phyloP scores from a whole-genome alignment of 2,888 invertebrate genomes.

The Alcis repandata region DNA sequence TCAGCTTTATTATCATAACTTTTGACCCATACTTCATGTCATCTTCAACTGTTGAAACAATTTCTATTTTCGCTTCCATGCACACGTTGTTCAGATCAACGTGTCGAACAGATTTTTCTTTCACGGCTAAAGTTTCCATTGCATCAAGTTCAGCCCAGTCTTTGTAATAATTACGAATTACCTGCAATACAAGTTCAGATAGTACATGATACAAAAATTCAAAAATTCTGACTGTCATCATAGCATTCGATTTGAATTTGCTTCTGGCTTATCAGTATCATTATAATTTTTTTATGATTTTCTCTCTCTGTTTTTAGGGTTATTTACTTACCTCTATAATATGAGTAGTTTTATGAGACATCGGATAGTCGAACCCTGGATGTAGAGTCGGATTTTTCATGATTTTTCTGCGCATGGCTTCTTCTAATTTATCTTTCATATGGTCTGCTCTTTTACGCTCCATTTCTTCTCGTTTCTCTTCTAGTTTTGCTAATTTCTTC shows the following conservation, averaged over 20 bases:
- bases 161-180: constrained; percentile 58
- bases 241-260: too few relatives aligned
- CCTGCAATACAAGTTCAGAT: constrained; percentile 49
- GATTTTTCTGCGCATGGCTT: constrained; percentile 62
- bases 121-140: constrained; percentile 56
- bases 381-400: constrained; percentile 74
- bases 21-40: constrained; percentile 63
- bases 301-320: neutral
- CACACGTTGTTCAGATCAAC: constrained; percentile 57
- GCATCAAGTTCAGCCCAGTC: constrained; percentile 65
- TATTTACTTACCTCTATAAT: constrained; percentile 1
- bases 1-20: neutral
- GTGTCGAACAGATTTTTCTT: constrained; percentile 58
- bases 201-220: neutral
- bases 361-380: constrained; percentile 71
- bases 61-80: constrained; percentile 60
- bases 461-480: constrained; percentile 58
- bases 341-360: constrained; percentile 60
- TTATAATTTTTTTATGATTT: neutral
- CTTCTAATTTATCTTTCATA: constrained; percentile 60
- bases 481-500: constrained; percentile 51
- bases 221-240: neutral
- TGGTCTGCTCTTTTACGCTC: constrained; percentile 57
- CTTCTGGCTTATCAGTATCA: too few relatives aligned
- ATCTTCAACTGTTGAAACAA: constrained; percentile 57